These are phyloP conservation scores for Zaprionus bogoriensis DNA, from an alignment of 2,888 invertebrate genomes.

Conservation along the genomic window DNA sequence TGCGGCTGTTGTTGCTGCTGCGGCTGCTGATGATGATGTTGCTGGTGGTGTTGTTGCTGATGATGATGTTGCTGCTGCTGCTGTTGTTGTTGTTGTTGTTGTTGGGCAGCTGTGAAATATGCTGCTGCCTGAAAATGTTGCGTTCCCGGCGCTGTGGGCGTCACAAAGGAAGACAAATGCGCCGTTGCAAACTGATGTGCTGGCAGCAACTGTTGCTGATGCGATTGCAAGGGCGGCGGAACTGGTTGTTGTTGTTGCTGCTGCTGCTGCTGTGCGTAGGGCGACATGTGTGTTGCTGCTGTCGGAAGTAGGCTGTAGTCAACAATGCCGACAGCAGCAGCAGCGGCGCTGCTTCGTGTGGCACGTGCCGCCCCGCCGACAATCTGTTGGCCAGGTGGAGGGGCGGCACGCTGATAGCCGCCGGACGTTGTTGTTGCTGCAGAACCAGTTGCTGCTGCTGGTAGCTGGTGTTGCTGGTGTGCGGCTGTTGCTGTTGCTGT, in stretches of 20 bases:
- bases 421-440: slow-evolving; percentile 79
- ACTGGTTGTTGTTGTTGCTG: slow-evolving; percentile 47
- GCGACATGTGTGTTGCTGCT: slow-evolving; percentile 42
- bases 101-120: slow-evolving; percentile 58
- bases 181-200: slow-evolving; percentile 62
- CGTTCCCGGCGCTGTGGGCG: slow-evolving; percentile 48
- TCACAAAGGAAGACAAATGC: slow-evolving; percentile 64
- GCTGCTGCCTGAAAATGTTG: slow-evolving; percentile 62
- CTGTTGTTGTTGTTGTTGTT: slow-evolving; percentile 68
- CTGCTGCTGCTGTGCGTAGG: slow-evolving; percentile 42
- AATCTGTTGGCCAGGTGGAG: slow-evolving; percentile 53
- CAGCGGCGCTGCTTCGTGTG: slow-evolving; percentile 45
- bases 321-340: slow-evolving; percentile 50
- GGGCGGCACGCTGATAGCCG: slow-evolving; percentile 79
- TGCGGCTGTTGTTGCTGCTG: slow-evolving; percentile 71
- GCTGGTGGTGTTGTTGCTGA: slow-evolving; percentile 29
- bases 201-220: slow-evolving; percentile 52
- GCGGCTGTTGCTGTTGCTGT: slow-evolving; percentile 38
- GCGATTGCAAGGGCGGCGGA: slow-evolving; percentile 35
- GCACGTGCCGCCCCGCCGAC: slow-evolving; percentile 80
- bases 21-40: slow-evolving; percentile 28
- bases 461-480: slow-evolving; percentile 33
- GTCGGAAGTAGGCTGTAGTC: slow-evolving; percentile 60
- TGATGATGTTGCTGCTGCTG: slow-evolving; percentile 55
- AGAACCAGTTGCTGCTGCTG: slow-evolving; percentile 43